Evolutionary conservation across 2,888 invertebrate species (phyloP).

Genomic region (Netelia melanura): DNA sequence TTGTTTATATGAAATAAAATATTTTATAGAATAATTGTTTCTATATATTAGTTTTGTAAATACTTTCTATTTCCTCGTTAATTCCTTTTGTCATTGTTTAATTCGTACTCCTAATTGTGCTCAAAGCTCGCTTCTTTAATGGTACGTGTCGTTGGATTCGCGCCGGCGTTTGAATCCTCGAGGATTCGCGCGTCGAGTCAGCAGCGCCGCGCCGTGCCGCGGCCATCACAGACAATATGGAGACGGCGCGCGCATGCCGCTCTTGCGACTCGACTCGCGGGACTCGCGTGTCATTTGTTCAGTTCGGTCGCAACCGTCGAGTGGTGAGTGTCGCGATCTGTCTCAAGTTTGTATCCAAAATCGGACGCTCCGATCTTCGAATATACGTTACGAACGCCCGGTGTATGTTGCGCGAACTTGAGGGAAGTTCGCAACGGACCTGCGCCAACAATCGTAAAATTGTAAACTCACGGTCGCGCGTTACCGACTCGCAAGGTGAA

Average conservation of each 20-base stretch:
- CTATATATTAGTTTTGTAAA: no score
- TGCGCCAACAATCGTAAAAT: not conserved
- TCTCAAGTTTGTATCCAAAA: not conserved
- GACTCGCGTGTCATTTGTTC: conserved; percentile 26
- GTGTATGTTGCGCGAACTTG: conserved; percentile 3
- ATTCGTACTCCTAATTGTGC: not conserved
- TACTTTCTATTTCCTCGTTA: no score
- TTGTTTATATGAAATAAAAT: no score
- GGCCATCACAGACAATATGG: not conserved
- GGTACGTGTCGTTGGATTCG: not conserved
- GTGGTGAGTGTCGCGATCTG: conserved; percentile 8
- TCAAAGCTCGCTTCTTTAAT: not conserved
- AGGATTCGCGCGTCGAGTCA: not conserved
- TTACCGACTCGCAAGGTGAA: not conserved
- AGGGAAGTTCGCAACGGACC: not conserved
- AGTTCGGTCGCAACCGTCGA: conserved; percentile 60
- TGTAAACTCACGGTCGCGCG: not conserved
- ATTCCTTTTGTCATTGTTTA: not conserved
- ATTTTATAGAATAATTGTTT: no score
- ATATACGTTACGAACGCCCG: conserved; percentile 14
- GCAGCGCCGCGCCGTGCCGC: conserved; percentile 23
- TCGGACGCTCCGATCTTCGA: conserved; percentile 12
- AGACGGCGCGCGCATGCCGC: not conserved
- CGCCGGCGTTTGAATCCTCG: not conserved
- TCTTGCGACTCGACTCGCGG: not conserved